Conservation (phyloP, 2,113 vertebrate genomes). For the Mus pahari region DNA sequence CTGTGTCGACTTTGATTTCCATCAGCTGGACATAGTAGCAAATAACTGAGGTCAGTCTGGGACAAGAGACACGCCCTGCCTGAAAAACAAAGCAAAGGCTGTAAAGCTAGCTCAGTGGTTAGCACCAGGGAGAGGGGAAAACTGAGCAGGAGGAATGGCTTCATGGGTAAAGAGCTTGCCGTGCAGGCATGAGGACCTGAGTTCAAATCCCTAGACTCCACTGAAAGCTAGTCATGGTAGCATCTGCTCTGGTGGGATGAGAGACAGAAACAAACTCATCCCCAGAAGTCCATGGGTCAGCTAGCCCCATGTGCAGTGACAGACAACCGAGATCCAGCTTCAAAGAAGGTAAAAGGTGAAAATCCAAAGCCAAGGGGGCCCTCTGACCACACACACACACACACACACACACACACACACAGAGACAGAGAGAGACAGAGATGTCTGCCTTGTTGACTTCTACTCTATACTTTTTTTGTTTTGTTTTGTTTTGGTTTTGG, state of each 20-base stretch:
- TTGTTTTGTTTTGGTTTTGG: no score
- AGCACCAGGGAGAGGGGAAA: neutral
- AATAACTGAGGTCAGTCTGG: neutral
- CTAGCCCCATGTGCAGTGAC: neutral
- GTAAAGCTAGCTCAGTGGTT: neutral
- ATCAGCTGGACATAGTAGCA: neutral
- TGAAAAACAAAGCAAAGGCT: neutral
- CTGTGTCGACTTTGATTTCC: neutral
- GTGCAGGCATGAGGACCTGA: neutral
- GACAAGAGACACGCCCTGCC: neutral
- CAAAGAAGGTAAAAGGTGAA: neutral
- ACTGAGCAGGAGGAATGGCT: neutral
- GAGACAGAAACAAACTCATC: neutral
- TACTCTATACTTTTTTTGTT: no score
- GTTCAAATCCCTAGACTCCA: neutral
- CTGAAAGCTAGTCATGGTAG: neutral
- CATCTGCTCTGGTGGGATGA: no score
- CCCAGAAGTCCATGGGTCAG: neutral
- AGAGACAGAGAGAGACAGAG: neutral
- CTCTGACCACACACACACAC: neutral
- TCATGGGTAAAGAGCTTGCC: no score
- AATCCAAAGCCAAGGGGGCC: neutral
- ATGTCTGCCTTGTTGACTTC: neutral
- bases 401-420: no score
- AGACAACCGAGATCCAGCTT: neutral